phyloP scores from a whole-genome alignment of 1,140 invertebrate genomes.

The Leucophenga varia region DNA sequence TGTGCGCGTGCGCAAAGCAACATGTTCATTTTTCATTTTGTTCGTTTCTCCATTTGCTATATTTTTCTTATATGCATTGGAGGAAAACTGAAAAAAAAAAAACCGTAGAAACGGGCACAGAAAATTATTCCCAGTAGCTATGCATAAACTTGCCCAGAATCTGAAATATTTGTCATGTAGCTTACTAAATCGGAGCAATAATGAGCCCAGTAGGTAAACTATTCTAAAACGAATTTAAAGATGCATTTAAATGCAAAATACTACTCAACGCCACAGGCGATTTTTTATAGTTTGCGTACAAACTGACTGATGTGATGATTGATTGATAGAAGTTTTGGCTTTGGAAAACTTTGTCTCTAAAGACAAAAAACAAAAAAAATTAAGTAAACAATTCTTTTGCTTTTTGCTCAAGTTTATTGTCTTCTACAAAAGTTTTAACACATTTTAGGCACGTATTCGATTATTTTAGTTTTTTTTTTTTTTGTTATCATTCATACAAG shows the following conservation, averaged over 20 bases:
- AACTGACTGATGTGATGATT: too few species aligned
- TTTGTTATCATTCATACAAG: too few species aligned
- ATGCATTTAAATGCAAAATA: conserved; percentile 15
- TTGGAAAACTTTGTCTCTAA: too few species aligned
- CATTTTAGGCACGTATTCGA: conserved; percentile 26
- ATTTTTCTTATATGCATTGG: conserved; percentile 26
- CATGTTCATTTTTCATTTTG: conserved; percentile 43
- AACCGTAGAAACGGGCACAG: too few species aligned
- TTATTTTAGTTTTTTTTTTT: too few species aligned
- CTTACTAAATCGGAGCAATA: background rate
- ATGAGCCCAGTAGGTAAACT: conserved; percentile 9
- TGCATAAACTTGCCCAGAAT: conserved; percentile 16
- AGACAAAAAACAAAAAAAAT: too few species aligned
- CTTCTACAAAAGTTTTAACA: too few species aligned
- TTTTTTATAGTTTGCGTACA: too few species aligned
- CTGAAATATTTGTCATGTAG: background rate
- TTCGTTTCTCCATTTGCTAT: conserved; percentile 20
- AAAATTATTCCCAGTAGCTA: conserved; percentile 54
- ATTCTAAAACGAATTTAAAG: conserved; percentile 15
- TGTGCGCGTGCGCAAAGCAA: conserved; percentile 43
- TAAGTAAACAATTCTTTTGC: too few species aligned
- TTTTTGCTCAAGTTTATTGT: background rate
- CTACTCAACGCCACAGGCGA: conserved; percentile 7
- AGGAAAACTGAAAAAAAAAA: conserved; percentile 1
- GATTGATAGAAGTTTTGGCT: background rate